phyloP scores from a whole-genome alignment of 2,113 vertebrate genomes.

The Oceanites oceanicus region DNA sequence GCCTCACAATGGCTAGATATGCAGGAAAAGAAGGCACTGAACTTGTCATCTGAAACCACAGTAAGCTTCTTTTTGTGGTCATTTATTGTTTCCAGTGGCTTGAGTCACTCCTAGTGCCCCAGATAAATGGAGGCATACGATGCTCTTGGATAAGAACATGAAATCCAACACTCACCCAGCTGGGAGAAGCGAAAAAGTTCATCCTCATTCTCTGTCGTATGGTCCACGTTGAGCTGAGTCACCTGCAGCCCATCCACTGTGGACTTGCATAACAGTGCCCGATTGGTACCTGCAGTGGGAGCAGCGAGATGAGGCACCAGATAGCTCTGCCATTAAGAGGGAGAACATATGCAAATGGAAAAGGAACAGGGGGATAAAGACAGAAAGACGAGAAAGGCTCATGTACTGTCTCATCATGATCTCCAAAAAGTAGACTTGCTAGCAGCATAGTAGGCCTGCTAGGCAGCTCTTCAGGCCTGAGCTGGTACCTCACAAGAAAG shows the following conservation, averaged over 20 bases:
- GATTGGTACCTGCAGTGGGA: slow-evolving; percentile 85
- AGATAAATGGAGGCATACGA: neutral
- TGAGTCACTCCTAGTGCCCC: neutral
- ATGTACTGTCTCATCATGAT: neutral
- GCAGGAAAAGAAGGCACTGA: neutral
- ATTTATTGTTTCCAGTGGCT: neutral
- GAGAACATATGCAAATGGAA: neutral
- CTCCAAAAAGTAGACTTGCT: neutral
- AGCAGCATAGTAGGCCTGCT: neutral
- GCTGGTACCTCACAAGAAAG: neutral
- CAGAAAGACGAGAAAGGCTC: slow-evolving; percentile 28
- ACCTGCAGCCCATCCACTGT: slow-evolving; percentile 94
- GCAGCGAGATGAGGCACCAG: slow-evolving; percentile 33
- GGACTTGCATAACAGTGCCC: slow-evolving; percentile 91
- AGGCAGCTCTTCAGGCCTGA: neutral
- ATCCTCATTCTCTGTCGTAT: slow-evolving; percentile 92
- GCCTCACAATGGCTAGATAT: neutral
- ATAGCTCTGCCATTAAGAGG: neutral
- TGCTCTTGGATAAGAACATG: neutral
- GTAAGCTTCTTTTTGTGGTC: neutral
- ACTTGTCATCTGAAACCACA: neutral
- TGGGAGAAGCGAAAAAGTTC: slow-evolving; percentile 91
- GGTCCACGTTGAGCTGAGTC: slow-evolving; percentile 90
- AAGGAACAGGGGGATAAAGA: neutral
- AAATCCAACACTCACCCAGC: slow-evolving; percentile 80